A percentile compares a stretch with the other conserved stretches of the same genome.
Evolutionary conservation across 2,113 vertebrate species (phyloP).

Genomic region (Ancistrus triradiatus): DNA sequence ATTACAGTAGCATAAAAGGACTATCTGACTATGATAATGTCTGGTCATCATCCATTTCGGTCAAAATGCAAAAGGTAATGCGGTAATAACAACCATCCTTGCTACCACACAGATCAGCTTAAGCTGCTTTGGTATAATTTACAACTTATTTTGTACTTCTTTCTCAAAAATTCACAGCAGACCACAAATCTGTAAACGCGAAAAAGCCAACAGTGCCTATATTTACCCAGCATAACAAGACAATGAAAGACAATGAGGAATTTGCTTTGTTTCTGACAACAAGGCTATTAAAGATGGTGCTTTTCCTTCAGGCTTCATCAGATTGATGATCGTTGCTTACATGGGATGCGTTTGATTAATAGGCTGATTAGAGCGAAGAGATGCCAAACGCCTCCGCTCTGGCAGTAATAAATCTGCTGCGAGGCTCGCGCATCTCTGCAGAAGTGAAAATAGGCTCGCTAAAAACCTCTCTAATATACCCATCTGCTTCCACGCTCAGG

Average conservation of each 20-base stretch:
- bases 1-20: too few relatives aligned
- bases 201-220: constrained; percentile 12
- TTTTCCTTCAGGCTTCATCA: constrained; percentile 35
- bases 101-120: too few relatives aligned
- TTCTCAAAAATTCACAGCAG: constrained; percentile 3
- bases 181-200: constrained; percentile 8
- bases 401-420: constrained; percentile 40
- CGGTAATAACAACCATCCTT: too few relatives aligned
- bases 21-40: too few relatives aligned
- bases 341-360: constrained; percentile 47
- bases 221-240: constrained; percentile 35
- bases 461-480: constrained; percentile 25
- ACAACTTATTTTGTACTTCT: too few relatives aligned
- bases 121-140: too few relatives aligned
- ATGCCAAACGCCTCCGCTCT: constrained; percentile 37
- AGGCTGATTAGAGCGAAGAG: constrained; percentile 43
- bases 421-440: constrained; percentile 24
- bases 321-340: constrained; percentile 44
- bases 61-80: too few relatives aligned
- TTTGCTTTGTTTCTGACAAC: constrained; percentile 12
- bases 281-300: constrained; percentile 5
- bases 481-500: background rate
- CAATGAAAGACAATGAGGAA: constrained; percentile 30
- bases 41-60: too few relatives aligned
- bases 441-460: constrained; percentile 21